Evolutionary conservation across 2,113 vertebrate genomes (phyloP).

Genomic region (Raja brachyura): DNA sequence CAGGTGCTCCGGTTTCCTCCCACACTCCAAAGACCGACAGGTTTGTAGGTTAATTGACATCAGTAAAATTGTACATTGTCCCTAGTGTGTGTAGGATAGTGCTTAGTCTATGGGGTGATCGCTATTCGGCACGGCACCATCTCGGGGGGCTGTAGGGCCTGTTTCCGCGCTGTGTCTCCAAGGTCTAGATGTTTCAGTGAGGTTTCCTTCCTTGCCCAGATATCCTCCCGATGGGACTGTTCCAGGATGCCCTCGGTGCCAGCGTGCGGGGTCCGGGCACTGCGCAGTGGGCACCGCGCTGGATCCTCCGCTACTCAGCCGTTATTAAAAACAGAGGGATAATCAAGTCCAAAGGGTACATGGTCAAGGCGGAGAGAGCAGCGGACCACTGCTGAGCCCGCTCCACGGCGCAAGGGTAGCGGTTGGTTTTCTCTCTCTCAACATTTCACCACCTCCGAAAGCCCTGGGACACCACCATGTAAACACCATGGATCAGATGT

Average conservation of each 20-base stretch:
- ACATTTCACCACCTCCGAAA: neutral
- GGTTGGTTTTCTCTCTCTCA: neutral
- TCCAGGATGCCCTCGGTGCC: conserved; percentile 79
- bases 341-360: conserved; percentile 96
- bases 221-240: conserved; percentile 77
- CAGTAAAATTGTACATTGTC: too few species aligned
- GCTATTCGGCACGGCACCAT: too few species aligned
- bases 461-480: neutral
- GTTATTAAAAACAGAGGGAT: conserved; percentile 95
- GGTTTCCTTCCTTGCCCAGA: conserved; percentile 60
- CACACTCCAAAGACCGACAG: too few species aligned
- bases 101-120: too few species aligned
- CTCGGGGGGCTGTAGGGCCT: too few species aligned
- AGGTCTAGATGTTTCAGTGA: neutral
- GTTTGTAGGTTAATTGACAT: too few species aligned
- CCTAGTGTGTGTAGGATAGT: too few species aligned
- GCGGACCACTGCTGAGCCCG: neutral
- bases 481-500: neutral
- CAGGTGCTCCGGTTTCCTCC: too few species aligned
- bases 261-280: conserved; percentile 61
- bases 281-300: conserved; percentile 75
- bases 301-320: conserved; percentile 90
- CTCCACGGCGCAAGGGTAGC: too few species aligned
- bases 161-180: too few species aligned
- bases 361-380: conserved; percentile 75